Evolutionary conservation across 2,113 vertebrate genomes (phyloP).

Genomic region (Oryzias melastigma): DNA sequence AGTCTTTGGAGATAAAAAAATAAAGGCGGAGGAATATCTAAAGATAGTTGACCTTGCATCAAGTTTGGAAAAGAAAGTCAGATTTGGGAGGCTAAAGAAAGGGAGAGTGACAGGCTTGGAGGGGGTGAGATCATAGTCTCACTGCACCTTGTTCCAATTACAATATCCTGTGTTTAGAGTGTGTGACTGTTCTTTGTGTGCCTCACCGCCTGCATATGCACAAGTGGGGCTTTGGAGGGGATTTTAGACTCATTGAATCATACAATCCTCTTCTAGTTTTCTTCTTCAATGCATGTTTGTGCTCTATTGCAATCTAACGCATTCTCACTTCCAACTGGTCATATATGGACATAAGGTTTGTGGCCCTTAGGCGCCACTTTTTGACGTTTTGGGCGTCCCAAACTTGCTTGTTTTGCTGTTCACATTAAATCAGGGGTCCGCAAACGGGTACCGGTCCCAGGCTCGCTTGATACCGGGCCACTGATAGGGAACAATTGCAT

Average conservation of each 20-base stretch:
- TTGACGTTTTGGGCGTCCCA: too few relatives aligned
- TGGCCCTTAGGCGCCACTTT: too few relatives aligned
- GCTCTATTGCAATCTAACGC: not conserved
- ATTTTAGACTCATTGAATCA: constrained; percentile 49
- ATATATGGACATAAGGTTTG: too few relatives aligned
- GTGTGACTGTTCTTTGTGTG: constrained; percentile 32
- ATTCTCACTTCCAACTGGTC: too few relatives aligned
- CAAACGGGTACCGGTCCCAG: too few relatives aligned
- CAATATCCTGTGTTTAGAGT: constrained; percentile 64
- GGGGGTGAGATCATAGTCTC: constrained; percentile 75
- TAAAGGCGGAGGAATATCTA: constrained; percentile 52
- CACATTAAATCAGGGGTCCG: too few relatives aligned
- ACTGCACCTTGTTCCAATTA: constrained; percentile 81
- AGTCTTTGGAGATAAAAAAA: constrained; percentile 40
- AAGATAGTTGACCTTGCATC: constrained; percentile 33
- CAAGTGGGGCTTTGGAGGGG: constrained; percentile 42
- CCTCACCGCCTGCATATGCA: constrained; percentile 46
- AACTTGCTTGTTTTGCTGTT: too few relatives aligned
- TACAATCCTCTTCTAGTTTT: constrained; percentile 18
- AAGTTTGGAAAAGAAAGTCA: constrained; percentile 9
- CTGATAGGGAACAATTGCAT: too few relatives aligned
- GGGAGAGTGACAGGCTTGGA: constrained; percentile 53
- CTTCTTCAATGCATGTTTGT: constrained; percentile 34
- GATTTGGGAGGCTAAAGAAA: constrained; percentile 15
- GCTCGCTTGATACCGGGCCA: too few relatives aligned